These are phyloP conservation scores for Gymnoscelis rufifasciata DNA, from an alignment of 2,888 invertebrate species.

Conservation along the genomic window DNA sequence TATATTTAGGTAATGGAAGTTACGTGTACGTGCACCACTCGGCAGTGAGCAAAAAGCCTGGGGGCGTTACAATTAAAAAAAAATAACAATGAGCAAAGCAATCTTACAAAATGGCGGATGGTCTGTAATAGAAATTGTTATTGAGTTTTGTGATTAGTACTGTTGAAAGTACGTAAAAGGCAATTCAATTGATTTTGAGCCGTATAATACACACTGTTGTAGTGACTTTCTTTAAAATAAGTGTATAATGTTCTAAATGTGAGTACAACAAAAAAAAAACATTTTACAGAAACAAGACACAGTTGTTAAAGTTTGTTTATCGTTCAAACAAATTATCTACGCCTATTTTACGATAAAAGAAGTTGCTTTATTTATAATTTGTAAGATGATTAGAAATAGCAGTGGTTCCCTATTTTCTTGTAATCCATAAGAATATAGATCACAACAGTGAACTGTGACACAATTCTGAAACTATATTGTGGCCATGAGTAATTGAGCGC, in stretches of 20 bases:
- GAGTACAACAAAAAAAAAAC: constrained; percentile 18
- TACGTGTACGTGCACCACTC: too few species aligned
- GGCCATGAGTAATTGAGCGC: constrained; percentile 44
- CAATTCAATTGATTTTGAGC: constrained; percentile 17
- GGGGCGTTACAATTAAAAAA: background rate
- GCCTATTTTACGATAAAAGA: background rate
- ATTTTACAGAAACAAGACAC: constrained; percentile 28
- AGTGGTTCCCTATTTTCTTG: constrained; percentile 11
- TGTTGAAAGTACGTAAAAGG: constrained; percentile 39
- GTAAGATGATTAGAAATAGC: background rate
- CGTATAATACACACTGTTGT: background rate
- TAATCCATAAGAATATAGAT: background rate
- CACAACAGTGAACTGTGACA: constrained; percentile 14
- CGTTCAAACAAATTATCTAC: constrained; percentile 4
- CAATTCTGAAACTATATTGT: constrained; percentile 21
- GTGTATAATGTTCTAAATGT: constrained; percentile 17
- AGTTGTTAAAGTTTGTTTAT: constrained; percentile 43
- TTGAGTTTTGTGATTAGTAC: constrained; percentile 43
- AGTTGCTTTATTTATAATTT: background rate
- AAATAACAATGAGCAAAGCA: constrained; percentile 33
- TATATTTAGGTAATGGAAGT: too few species aligned
- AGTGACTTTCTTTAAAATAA: constrained; percentile 10
- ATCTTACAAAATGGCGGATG: constrained; percentile 68
- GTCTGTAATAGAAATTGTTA: constrained; percentile 41
- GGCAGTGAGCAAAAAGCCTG: background rate